Evolutionary conservation across 2,888 invertebrate genomes (phyloP).

Genomic region (Hydrotaea diabolus): DNA sequence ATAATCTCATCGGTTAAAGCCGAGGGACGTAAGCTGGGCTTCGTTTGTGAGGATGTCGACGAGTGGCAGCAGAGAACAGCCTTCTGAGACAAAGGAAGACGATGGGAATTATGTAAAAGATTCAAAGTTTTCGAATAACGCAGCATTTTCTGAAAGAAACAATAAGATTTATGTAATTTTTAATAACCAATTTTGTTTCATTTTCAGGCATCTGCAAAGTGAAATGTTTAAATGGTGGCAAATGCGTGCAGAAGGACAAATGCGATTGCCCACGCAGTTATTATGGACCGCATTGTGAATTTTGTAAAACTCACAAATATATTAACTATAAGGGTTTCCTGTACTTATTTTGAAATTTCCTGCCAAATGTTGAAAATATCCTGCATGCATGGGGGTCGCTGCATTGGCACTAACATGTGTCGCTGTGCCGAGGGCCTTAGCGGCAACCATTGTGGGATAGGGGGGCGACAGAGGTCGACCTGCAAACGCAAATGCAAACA

Average conservation of each 20-base stretch:
- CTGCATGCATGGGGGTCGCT: constrained; percentile 94
- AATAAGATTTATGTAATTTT: constrained; percentile 1
- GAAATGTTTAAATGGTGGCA: constrained; percentile 96
- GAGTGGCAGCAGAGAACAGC: constrained; percentile 34
- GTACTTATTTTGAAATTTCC: constrained; percentile 54
- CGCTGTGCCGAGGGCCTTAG: constrained; percentile 89
- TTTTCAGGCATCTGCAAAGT: constrained; percentile 92
- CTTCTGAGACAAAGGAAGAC: constrained; percentile 7
- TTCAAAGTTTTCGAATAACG: constrained; percentile 11
- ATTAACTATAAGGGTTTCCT: background rate
- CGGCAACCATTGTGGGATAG: constrained; percentile 96
- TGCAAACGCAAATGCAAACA: constrained; percentile 89
- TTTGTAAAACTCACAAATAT: constrained; percentile 85
- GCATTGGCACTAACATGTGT: constrained; percentile 93
- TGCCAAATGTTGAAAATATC: constrained; percentile 95
- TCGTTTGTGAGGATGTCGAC: constrained; percentile 55
- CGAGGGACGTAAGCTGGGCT: constrained; percentile 70
- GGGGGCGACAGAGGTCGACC: constrained; percentile 86
- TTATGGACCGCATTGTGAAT: constrained; percentile 94
- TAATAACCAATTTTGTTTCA: constrained; percentile 29
- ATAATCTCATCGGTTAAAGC: constrained; percentile 89
- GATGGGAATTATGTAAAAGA: background rate
- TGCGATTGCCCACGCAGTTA: constrained; percentile 96
- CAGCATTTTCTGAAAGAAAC: constrained; percentile 50
- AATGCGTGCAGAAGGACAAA: constrained; percentile 96